Evolutionary conservation across 2,797 vertebrate species (phyloP).

Genomic region (Eidolon dupreanum): DNA sequence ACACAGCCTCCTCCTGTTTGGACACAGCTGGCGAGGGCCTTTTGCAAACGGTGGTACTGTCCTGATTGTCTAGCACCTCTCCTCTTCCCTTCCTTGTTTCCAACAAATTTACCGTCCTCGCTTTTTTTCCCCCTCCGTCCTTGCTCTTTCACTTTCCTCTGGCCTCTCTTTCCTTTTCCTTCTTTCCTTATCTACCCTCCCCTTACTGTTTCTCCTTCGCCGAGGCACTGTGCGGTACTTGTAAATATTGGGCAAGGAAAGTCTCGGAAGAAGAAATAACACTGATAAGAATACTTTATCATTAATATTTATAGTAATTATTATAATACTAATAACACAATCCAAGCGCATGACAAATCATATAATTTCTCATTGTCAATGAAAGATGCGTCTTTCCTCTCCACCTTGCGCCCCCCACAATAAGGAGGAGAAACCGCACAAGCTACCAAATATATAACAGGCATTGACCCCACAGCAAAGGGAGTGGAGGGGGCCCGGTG

Average conservation of each 20-base stretch:
- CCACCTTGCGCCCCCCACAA: slow-evolving; percentile 10
- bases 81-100: not conserved
- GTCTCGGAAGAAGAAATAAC: slow-evolving; percentile 84
- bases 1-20: slow-evolving; percentile 82
- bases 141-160: not conserved
- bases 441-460: slow-evolving; percentile 81
- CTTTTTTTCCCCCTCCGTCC: not conserved
- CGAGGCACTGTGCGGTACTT: slow-evolving; percentile 84
- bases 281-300: slow-evolving; percentile 80
- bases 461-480: slow-evolving; percentile 66
- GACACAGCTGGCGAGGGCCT: slow-evolving; percentile 85
- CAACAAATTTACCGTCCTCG: slow-evolving; percentile 49
- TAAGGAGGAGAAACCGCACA: slow-evolving; percentile 81
- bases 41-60: slow-evolving; percentile 89
- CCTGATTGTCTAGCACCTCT: slow-evolving; percentile 85
- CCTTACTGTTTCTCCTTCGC: slow-evolving; percentile 66
- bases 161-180: not conserved
- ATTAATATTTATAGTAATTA: slow-evolving; percentile 78
- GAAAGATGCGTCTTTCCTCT: slow-evolving; percentile 79
- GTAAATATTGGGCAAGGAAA: slow-evolving; percentile 88
- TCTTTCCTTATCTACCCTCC: not conserved
- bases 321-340: slow-evolving; percentile 76
- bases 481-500: slow-evolving; percentile 68
- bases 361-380: slow-evolving; percentile 85
- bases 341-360: slow-evolving; percentile 87